Conservation (phyloP, 2,113 vertebrate genomes). For the Campylorhamphus procurvoides region DNA sequence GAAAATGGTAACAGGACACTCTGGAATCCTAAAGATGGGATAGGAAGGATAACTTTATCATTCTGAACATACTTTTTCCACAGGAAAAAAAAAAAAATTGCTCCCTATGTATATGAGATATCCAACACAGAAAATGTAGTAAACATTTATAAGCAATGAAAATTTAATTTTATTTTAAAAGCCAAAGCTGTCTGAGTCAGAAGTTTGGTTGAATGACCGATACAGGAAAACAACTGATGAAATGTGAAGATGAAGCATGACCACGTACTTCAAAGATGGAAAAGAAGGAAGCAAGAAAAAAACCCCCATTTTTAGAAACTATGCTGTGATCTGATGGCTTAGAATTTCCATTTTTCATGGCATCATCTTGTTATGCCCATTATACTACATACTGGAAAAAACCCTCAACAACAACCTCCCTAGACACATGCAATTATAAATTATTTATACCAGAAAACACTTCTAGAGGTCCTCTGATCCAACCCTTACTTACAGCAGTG, state of each 20-base stretch:
- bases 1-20: background rate
- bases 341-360: slow-evolving; percentile 44
- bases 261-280: background rate
- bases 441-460: slow-evolving; percentile 3
- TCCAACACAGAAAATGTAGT: background rate
- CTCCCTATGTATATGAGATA: background rate
- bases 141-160: background rate
- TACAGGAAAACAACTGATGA: background rate
- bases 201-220: background rate
- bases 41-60: background rate
- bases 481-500: background rate
- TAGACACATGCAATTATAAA: background rate
- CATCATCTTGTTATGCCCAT: slow-evolving; percentile 6
- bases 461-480: background rate
- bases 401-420: background rate
- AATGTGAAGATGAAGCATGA: background rate
- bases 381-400: slow-evolving; percentile 12
- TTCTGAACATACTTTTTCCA: background rate
- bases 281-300: background rate
- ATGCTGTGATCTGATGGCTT: slow-evolving; percentile 2
- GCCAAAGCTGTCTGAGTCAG: background rate
- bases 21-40: background rate
- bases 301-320: background rate
- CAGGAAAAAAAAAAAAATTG: background rate
- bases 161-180: slow-evolving; percentile 20